These are phyloP conservation scores for Drosophila oshimai DNA, from an alignment of 1,140 invertebrate species.

Conservation along the genomic window DNA sequence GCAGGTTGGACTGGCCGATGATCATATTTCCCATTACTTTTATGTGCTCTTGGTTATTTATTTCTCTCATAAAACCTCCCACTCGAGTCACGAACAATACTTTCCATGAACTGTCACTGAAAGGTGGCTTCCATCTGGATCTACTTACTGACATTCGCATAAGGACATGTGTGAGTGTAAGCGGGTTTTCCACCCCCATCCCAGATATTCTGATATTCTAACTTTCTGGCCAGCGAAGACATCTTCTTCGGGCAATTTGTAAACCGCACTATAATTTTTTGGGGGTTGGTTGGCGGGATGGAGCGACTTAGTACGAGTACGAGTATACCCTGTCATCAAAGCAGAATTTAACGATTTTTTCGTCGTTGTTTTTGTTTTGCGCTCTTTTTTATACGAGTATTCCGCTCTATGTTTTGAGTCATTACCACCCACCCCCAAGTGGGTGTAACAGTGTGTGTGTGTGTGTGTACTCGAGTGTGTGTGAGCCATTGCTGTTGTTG, in stretches of 20 bases:
- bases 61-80: background rate
- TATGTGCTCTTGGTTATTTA: background rate
- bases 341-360: conserved; percentile 71
- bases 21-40: background rate
- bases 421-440: conserved; percentile 72
- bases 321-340: conserved; percentile 59
- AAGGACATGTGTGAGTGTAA: conserved; percentile 10
- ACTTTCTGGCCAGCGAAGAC: conserved; percentile 18
- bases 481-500: conserved; percentile 45
- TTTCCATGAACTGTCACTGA: background rate
- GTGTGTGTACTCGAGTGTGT: conserved; percentile 25
- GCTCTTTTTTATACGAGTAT: conserved; percentile 49
- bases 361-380: conserved; percentile 47
- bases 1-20: fast-evolving
- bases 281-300: conserved; percentile 17
- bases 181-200: conserved; percentile 40
- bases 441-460: conserved; percentile 11
- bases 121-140: conserved; percentile 33
- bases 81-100: background rate
- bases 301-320: conserved; percentile 30
- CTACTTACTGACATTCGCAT: conserved; percentile 22
- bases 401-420: conserved; percentile 74
- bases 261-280: conserved; percentile 45
- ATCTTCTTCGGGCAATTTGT: conserved; percentile 45
- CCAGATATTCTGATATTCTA: background rate